These are phyloP conservation scores for Leucophenga montana DNA, from an alignment of 2,888 invertebrate species.

Conservation along the genomic window DNA sequence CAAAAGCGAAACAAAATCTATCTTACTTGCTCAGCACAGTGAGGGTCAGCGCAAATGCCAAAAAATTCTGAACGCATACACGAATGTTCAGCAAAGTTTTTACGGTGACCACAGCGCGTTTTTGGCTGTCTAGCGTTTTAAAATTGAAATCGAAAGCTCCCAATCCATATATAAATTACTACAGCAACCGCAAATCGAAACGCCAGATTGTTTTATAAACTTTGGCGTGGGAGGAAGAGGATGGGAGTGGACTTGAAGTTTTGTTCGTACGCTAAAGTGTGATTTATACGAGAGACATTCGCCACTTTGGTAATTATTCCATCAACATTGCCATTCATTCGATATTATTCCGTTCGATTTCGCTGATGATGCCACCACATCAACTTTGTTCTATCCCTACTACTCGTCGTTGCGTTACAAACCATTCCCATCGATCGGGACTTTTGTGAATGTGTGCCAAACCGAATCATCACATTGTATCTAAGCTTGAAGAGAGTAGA, in stretches of 20 bases:
- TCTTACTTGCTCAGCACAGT: not conserved
- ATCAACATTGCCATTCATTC: not conserved
- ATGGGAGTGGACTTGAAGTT: too few species aligned
- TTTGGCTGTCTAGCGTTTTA: not conserved
- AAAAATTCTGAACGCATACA: too few species aligned
- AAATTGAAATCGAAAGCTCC: conserved; percentile 15
- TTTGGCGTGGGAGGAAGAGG: too few species aligned
- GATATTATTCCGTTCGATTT: not conserved
- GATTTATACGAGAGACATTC: conserved; percentile 22
- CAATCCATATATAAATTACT: conserved; percentile 17
- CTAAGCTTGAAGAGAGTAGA: not conserved
- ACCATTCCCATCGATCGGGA: not conserved
- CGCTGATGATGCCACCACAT: too few species aligned
- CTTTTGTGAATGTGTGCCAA: conserved; percentile 4
- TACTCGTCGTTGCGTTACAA: too few species aligned
- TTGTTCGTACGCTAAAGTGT: not conserved
- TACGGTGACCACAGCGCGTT: too few species aligned
- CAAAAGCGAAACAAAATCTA: not conserved
- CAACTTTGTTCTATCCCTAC: too few species aligned
- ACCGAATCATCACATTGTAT: not conserved
- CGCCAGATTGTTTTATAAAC: not conserved
- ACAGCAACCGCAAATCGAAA: not conserved
- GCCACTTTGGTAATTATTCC: conserved; percentile 13
- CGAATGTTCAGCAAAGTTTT: too few species aligned
- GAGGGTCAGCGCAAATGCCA: not conserved